Evolutionary conservation across 1,140 invertebrate species (phyloP), one percentile per base, ranked within the genome.

Genomic region (Cotesia glomerata): DNA sequence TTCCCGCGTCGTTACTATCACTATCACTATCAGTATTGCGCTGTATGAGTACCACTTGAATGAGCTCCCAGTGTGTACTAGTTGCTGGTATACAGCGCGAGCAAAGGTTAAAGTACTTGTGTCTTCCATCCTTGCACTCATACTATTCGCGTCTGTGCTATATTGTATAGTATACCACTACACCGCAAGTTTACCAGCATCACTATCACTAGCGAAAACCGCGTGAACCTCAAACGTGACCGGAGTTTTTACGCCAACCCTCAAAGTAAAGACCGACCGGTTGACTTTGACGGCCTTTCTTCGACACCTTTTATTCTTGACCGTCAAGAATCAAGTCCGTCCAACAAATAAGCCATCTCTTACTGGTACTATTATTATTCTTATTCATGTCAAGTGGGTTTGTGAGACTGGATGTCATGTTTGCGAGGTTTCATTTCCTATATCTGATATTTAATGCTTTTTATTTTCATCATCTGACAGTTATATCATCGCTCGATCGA

Each of bases 71-170:
- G 36, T 16, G 36, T 16, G 62, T 52, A 32, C 59, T 45, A 71
- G 58, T 26, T 26, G 72, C 67, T 59, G 56, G 62, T 51, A 26
- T 26, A 26, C 26, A 26, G 68, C 74, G 76, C 76, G 77, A 75
- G 80, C 78, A 82, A 83, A 85, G 82, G 82, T 84, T 82, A 81
- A 81, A 80, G 78, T 77, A 80, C 80, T 83, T 81, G 76, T 82
- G 79, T 81, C 82, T 81, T 63, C 11, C 54, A 18, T 14, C 32
- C 36, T n/a, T n/a, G 32, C 32, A 18, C 59, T 18, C 36, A 14
- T 14, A 26, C 58, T 54, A 52, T 16, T 36, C 34, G 77, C 7
- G 11, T 11, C 39, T 11, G 7, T 45, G 11, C 39, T 11, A 45
- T 11, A 26, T 26, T 26, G 26, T 26, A 26, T 26, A 26, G 26